Evolutionary conservation across 2,113 vertebrate species (phyloP).

Genomic region (Tetrax tetrax): DNA sequence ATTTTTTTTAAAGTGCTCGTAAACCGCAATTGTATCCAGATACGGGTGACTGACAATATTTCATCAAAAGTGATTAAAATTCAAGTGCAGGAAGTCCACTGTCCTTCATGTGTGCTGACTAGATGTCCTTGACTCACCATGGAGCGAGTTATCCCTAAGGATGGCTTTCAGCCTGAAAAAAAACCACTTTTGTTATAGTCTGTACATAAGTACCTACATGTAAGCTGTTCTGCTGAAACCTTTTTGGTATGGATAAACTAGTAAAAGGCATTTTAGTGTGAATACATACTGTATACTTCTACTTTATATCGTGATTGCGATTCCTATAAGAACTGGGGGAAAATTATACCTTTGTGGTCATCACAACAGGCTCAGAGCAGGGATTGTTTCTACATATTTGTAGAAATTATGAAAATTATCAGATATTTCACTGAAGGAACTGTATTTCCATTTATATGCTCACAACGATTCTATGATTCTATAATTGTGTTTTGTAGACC

Average conservation of each 20-base stretch:
- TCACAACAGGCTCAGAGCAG: not conserved
- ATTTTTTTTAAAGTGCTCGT: not conserved
- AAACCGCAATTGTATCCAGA: not conserved
- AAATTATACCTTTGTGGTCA: not conserved
- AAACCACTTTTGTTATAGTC: not conserved
- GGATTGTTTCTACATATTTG: not conserved
- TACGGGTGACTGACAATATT: not conserved
- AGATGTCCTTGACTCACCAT: not conserved
- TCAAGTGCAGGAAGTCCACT: not conserved
- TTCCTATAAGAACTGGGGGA: not conserved
- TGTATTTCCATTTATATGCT: not conserved
- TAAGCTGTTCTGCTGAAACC: not conserved
- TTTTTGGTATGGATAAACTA: not conserved
- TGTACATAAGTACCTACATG: not conserved
- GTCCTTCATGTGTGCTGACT: accelerated
- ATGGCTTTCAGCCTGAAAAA: not conserved
- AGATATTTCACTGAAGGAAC: not conserved
- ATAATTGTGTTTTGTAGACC: not conserved
- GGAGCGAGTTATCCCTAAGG: not conserved
- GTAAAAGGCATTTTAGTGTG: not conserved
- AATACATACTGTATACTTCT: not conserved
- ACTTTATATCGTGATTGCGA: not conserved
- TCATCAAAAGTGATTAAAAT: not conserved
- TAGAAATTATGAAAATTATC: not conserved
- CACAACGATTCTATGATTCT: not conserved